Conservation (phyloP, 2,113 vertebrate genomes). For the Pollimyrus isidori region DNA sequence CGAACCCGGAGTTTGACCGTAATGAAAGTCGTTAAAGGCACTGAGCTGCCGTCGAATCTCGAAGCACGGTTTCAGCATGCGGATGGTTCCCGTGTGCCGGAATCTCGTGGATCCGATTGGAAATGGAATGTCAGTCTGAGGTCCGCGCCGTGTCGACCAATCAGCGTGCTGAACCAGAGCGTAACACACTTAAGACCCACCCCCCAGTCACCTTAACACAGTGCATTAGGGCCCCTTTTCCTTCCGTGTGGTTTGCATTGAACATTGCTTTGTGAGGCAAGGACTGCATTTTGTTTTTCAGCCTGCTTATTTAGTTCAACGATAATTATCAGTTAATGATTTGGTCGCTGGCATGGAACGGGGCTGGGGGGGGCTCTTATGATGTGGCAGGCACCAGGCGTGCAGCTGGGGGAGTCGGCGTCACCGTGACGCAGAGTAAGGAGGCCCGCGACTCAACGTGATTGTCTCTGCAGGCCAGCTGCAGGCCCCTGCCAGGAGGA, state of each 20-base stretch:
- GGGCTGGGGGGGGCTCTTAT: neutral
- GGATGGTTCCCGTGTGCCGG: neutral
- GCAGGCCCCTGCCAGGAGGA: conserved; percentile 1
- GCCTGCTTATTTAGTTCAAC: neutral
- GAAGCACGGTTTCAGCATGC: neutral
- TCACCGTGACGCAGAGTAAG: neutral
- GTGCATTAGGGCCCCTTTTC: neutral
- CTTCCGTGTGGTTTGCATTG: neutral
- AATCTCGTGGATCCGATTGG: neutral
- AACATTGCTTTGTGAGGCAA: neutral
- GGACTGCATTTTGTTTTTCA: neutral
- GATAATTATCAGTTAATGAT: neutral
- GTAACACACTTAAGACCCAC: neutral
- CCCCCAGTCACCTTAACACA: neutral
- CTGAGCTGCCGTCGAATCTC: conserved; percentile 7
- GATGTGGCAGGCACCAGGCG: neutral
- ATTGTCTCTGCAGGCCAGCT: neutral
- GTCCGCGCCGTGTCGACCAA: neutral
- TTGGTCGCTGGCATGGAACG: neutral
- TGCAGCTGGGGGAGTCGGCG: neutral
- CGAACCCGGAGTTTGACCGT: conserved; percentile 10
- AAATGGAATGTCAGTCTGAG: neutral
- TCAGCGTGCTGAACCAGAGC: neutral
- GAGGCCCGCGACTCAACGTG: too few species aligned
- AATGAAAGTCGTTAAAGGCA: neutral